phyloP scores from a whole-genome alignment of 2,888 invertebrate species.

The Hirtodrosophila cameraria region DNA sequence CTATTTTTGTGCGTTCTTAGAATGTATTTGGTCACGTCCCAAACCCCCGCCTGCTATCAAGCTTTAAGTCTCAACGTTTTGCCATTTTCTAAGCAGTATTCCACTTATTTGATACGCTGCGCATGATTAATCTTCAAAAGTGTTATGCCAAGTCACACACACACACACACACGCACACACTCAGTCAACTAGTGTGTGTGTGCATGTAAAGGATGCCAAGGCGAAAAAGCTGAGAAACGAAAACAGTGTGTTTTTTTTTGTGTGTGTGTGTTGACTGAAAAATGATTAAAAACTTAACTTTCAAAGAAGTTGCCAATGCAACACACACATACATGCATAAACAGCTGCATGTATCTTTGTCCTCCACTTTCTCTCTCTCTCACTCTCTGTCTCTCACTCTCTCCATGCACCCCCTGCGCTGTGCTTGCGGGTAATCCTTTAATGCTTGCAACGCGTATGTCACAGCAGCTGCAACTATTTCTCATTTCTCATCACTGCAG shows the following conservation, averaged over 20 bases:
- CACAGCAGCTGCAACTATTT: constrained; percentile 72
- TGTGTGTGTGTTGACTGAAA: constrained; percentile 58
- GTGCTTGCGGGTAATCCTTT: constrained; percentile 61
- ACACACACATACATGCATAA: constrained; percentile 15
- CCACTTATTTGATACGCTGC: constrained; percentile 56
- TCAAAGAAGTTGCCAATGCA: constrained; percentile 61
- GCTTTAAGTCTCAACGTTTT: not conserved
- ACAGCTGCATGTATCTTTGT: not conserved
- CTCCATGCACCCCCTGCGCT: not conserved
- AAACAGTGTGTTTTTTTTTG: constrained; percentile 26
- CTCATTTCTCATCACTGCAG: constrained; percentile 58
- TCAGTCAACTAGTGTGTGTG: constrained; percentile 1
- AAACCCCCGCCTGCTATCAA: not conserved
- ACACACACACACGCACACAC: constrained; percentile 3
- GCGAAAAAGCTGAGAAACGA: constrained; percentile 15
- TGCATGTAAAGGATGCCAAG: constrained; percentile 21
- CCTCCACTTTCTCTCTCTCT: not conserved
- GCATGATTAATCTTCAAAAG: constrained; percentile 65
- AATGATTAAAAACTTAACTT: constrained; percentile 72
- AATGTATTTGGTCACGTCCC: not conserved
- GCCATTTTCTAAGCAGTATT: constrained; percentile 36
- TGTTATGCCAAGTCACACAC: constrained; percentile 23
- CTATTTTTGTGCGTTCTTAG: constrained; percentile 8
- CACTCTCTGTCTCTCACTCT: not conserved
- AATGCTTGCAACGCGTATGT: constrained; percentile 71